phyloP scores from a whole-genome alignment of 1,140 invertebrate genomes.

The Neotoxoptera formosana region DNA sequence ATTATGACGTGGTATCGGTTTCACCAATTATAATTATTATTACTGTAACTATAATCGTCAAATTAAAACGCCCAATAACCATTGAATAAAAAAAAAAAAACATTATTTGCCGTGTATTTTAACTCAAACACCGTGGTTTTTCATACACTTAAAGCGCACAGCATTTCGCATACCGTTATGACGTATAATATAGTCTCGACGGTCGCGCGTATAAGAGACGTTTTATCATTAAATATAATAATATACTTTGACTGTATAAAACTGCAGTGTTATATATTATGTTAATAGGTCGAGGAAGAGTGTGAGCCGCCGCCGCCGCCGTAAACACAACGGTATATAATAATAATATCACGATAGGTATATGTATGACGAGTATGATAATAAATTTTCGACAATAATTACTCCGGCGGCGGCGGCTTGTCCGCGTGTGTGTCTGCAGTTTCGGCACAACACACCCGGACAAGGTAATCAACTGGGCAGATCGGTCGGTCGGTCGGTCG shows the following conservation, averaged over 20 bases:
- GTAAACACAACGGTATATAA: background rate
- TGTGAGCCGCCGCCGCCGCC: background rate
- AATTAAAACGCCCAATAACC: background rate
- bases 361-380: background rate
- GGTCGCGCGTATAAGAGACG: background rate
- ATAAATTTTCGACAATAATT: constrained; percentile 42
- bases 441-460: background rate
- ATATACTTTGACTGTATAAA: background rate
- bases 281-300: background rate
- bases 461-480: constrained; percentile 7
- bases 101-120: background rate
- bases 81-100: background rate
- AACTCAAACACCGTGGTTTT: background rate
- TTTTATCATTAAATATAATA: background rate
- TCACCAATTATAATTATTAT: too few species aligned
- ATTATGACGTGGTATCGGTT: too few species aligned
- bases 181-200: background rate
- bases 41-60: background rate
- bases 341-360: background rate
- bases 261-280: background rate
- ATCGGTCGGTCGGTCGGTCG: background rate
- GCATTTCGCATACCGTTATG: background rate
- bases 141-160: background rate
- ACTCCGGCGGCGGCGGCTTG: background rate
- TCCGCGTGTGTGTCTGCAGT: background rate